These are phyloP conservation scores for Drosophila suzukii DNA, from an alignment of 1,140 invertebrate genomes.

Conservation along the genomic window DNA sequence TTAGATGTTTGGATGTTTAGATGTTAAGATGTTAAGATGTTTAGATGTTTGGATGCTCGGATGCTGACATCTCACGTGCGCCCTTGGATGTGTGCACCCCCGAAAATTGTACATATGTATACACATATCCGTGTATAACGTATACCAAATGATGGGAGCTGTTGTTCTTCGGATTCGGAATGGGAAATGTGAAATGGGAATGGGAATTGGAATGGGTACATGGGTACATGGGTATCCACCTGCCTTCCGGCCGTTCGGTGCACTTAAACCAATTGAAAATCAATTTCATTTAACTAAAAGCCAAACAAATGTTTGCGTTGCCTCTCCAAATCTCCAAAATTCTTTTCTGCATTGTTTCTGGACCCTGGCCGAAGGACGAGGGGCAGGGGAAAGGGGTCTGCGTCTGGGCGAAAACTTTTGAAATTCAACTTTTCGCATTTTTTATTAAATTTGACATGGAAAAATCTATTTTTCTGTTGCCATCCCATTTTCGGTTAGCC, in stretches of 20 bases:
- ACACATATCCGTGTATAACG: neutral
- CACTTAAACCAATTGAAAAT: constrained; percentile 79
- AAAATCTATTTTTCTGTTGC: constrained; percentile 48
- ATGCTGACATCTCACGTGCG: constrained; percentile 32
- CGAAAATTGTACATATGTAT: neutral
- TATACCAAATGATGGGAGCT: neutral
- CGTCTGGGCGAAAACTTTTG: constrained; percentile 36
- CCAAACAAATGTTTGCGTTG: constrained; percentile 65
- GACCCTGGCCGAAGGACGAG: neutral
- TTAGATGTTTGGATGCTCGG: neutral
- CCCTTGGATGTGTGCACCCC: neutral
- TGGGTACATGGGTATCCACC: too few species aligned
- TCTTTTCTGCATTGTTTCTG: constrained; percentile 40
- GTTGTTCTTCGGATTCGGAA: neutral
- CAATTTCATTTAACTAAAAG: constrained; percentile 79
- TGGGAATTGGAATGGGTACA: neutral
- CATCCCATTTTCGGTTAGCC: constrained; percentile 16
- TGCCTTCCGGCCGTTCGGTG: constrained; percentile 27
- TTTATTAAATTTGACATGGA: constrained; percentile 71
- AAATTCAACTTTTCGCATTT: constrained; percentile 46
- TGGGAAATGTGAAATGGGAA: neutral
- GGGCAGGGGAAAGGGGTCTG: neutral
- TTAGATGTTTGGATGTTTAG: too few species aligned
- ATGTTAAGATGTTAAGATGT: neutral
- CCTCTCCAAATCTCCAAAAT: constrained; percentile 6